Evolutionary conservation across 2,888 invertebrate species (phyloP), one percentile per base, ranked within the genome.

Genomic region (Sarcophaga variegata): DNA sequence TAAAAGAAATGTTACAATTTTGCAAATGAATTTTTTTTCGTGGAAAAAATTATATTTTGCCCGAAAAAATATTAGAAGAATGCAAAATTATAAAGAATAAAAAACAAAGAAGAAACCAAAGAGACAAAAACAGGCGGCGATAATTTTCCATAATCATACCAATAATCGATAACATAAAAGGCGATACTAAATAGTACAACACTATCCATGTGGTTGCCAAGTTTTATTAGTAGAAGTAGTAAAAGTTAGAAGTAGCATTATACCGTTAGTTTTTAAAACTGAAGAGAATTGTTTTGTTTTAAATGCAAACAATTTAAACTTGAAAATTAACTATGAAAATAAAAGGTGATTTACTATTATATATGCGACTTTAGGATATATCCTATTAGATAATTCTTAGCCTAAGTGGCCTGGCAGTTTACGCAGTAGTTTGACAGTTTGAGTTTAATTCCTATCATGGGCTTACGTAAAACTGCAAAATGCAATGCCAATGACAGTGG

Each of bases 61-160:
- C 67, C 76, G 71, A 83, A 83, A 80, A 37, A 80, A 83, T 49
- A 78, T 79, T 82, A 71, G 78, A 82, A 86, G 82, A 77, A 86
- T 82, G 86, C 66, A 82, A 86, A 82, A 80, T 78, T 62, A 81
- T 64, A 81, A 78, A 59, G 64, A 71, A 69, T 59, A 81, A 81
- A 83, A 75, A 86, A 82, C 76, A 83, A 77, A 74, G 69, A 59
- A 71, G 54, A 77, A 54, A 62, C 3, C 71, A 71, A 76, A 64
- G 62, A 63, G 45, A 83, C 49, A 60, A 70, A 79, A 80, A 72
- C 75, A 75, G 69, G 82, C 82, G 82, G 82, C 81, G 86, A 82
- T 82, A 81, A 67, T 64, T 12, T 49, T 71, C 20, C 70, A 20
- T 25, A n/a, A 62, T 25, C 14, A 22, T 54, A 75, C 5, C 8